These are phyloP conservation scores for Gymnothorax reevesii DNA, from an alignment of 2,797 vertebrate species.

Conservation along the genomic window DNA sequence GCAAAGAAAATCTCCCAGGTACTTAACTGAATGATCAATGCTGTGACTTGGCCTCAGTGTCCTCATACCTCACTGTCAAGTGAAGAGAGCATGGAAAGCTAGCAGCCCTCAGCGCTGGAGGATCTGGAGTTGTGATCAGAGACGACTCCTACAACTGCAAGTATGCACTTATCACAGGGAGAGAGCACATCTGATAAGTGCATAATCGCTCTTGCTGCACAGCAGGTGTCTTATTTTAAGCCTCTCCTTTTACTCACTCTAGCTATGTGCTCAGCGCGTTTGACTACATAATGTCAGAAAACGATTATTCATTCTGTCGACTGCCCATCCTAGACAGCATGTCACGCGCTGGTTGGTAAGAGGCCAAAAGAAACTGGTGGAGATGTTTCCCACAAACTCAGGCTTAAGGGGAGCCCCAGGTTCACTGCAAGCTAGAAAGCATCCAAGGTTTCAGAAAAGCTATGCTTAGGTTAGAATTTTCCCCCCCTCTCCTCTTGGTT, in stretches of 20 bases:
- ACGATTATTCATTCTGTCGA: background rate
- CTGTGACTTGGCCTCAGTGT: no score
- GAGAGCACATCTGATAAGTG: background rate
- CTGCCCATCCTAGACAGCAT: background rate
- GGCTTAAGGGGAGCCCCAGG: background rate
- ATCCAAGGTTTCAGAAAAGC: constrained; percentile 19
- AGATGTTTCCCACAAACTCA: background rate
- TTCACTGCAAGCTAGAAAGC: background rate
- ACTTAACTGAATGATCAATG: no score
- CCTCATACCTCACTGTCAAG: no score
- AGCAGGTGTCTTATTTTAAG: background rate
- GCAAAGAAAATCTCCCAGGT: background rate
- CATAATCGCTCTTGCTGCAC: background rate
- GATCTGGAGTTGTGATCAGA: background rate
- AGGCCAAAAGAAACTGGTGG: constrained; percentile 3
- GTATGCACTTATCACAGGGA: background rate
- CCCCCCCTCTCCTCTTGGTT: constrained; percentile 15
- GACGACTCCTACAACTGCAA: background rate
- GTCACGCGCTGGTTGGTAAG: background rate
- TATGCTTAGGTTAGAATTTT: constrained; percentile 34
- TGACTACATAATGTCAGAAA: background rate
- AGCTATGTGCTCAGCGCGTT: background rate
- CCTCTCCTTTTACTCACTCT: background rate
- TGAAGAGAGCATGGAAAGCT: no score
- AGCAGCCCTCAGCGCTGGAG: no score